These are phyloP conservation scores for Symphodus melops DNA, from an alignment of 2,113 vertebrate species.

Conservation along the genomic window DNA sequence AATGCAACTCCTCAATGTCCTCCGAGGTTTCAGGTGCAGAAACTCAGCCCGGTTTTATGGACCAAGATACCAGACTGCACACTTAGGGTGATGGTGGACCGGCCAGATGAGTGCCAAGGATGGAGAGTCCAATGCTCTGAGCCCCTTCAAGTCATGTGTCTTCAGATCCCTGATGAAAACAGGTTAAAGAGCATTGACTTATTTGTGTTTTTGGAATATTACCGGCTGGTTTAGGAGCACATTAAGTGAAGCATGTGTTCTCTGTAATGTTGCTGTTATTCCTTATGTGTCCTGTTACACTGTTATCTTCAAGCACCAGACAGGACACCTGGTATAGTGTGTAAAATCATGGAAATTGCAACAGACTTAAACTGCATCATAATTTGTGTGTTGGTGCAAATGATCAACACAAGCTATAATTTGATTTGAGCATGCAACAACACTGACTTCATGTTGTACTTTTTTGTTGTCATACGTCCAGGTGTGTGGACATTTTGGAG, in stretches of 20 bases:
- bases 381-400: background rate
- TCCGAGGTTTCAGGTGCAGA: slow-evolving; percentile 91
- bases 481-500: slow-evolving; percentile 94
- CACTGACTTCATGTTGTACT: background rate
- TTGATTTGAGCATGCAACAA: slow-evolving; percentile 2
- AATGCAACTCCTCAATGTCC: slow-evolving; percentile 90
- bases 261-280: background rate
- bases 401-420: background rate
- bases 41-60: slow-evolving; percentile 88
- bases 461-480: slow-evolving; percentile 56
- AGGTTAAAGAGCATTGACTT: slow-evolving; percentile 76
- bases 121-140: slow-evolving; percentile 91
- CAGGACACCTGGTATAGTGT: background rate
- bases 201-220: background rate
- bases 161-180: slow-evolving; percentile 95
- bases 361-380: background rate
- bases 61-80: slow-evolving; percentile 89
- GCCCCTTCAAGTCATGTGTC: slow-evolving; percentile 90
- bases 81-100: slow-evolving; percentile 85
- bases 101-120: slow-evolving; percentile 88
- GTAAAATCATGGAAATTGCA: background rate
- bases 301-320: background rate
- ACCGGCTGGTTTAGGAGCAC: background rate
- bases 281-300: background rate
- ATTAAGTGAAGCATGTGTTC: background rate